Evolutionary conservation across 2,888 invertebrate genomes (phyloP).

Genomic region (Diadromus collaris): DNA sequence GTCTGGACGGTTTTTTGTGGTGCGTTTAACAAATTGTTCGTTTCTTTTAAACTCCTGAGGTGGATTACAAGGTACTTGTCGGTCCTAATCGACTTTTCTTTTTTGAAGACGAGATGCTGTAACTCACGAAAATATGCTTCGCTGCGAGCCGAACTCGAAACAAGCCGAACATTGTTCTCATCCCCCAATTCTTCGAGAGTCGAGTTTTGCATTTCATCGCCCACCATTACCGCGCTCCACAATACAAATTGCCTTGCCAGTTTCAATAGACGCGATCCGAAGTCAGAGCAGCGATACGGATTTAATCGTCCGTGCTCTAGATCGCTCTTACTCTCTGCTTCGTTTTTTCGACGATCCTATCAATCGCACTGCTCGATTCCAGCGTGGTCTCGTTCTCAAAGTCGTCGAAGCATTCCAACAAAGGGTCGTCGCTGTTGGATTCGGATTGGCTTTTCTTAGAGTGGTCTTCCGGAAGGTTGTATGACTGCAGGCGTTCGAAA

Average conservation of each 20-base stretch:
- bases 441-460: not conserved
- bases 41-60: constrained; percentile 47
- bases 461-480: constrained; percentile 22
- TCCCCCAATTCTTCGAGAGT: constrained; percentile 21
- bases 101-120: constrained; percentile 45
- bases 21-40: constrained; percentile 53
- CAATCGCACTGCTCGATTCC: constrained; percentile 32
- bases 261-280: constrained; percentile 39
- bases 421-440: not conserved
- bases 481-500: constrained; percentile 24
- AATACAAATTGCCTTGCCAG: constrained; percentile 44
- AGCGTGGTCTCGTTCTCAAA: constrained; percentile 7
- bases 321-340: constrained; percentile 28
- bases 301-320: constrained; percentile 43
- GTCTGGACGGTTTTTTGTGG: too few relatives aligned
- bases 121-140: constrained; percentile 51
- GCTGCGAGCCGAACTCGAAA: constrained; percentile 48
- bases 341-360: constrained; percentile 25
- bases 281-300: constrained; percentile 45
- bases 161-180: constrained; percentile 2
- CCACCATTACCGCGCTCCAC: constrained; percentile 51
- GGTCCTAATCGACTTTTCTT: constrained; percentile 42
- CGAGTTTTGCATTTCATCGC: constrained; percentile 21
- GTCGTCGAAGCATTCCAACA: constrained; percentile 20
- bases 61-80: constrained; percentile 56